Base-by-base conservation (phyloP, 2,888 invertebrate species). In the Chrysomela aeneicollis region DNA sequence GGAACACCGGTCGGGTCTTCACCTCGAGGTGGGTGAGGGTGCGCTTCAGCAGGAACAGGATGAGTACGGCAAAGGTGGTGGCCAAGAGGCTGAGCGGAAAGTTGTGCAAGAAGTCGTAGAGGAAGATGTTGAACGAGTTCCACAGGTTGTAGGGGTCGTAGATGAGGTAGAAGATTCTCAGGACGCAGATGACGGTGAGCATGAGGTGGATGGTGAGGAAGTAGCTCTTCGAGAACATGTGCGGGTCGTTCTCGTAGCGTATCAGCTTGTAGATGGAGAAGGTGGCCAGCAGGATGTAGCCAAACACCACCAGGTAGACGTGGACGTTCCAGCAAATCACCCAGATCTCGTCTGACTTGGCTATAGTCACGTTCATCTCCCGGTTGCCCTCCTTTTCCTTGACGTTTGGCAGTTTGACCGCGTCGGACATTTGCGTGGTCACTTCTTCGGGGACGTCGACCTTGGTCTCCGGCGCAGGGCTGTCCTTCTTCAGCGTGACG, bases 101-200 rank as follows among this genome's bases (percentile, higher is more conserved):
- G 78, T 94, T 93, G 68, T 94, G 88, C 42, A 96, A 83, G 55
- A 95, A 89, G 77, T 93, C 92, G 59, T 94, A 93, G 32, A 94
- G 84, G 66, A 92, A 91, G 52, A 88, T 83, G 64, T 92, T 93
- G 78, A 95, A 87, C 0, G 92, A 92, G 66, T 88, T 88, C 67
- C 90, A 90, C n/a, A 93, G 89, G 78, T 96, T 96, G 80, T 97
- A 97, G 0, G 95, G 94, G 83, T 97, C 97, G 79, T 95, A 93
- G 74, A 95, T 92, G 73, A 97, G 87, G 79, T 94, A 95, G 74
- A 94, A 91, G 74, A 94, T 93, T 55, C 94, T 87, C 77, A 93
- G 85, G 17, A 91, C 87, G 78, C 96, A 94, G 49, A 95, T 90
- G 10, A 91, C 86, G 9, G 95, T 92, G 61, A 97, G 83, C 72